These are phyloP conservation scores for Psilanteris sp. DNA, from an alignment of 1,140 invertebrate species.

Conservation along the genomic window DNA sequence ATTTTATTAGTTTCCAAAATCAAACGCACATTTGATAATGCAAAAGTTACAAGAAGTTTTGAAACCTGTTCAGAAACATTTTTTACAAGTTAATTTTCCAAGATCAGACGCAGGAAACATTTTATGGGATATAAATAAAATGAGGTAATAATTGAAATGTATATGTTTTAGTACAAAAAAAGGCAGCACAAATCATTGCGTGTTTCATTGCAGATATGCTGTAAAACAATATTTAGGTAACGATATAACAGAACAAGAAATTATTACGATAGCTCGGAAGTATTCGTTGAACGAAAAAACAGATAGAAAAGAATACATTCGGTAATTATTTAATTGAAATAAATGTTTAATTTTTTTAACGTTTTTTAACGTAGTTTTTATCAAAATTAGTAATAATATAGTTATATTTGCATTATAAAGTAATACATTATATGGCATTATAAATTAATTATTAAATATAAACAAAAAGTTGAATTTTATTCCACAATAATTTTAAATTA, in stretches of 20 bases:
- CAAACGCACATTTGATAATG: slow-evolving; percentile 85
- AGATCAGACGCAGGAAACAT: slow-evolving; percentile 75
- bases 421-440: too few relatives aligned
- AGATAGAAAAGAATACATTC: slow-evolving; percentile 79
- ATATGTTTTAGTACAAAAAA: too few relatives aligned
- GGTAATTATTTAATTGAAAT: too few relatives aligned
- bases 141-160: slow-evolving; percentile 78
- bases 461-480: too few relatives aligned
- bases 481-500: too few relatives aligned
- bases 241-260: slow-evolving; percentile 88
- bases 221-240: slow-evolving; percentile 82
- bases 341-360: too few relatives aligned
- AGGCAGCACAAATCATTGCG: too few relatives aligned
- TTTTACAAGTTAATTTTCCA: slow-evolving; percentile 84
- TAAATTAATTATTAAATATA: too few relatives aligned
- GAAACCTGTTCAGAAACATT: slow-evolving; percentile 85
- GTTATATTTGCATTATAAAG: too few relatives aligned
- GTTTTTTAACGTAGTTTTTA: too few relatives aligned
- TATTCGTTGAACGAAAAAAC: slow-evolving; percentile 78
- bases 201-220: slow-evolving; percentile 82
- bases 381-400: too few relatives aligned
- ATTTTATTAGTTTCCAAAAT: slow-evolving; percentile 89
- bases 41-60: slow-evolving; percentile 84
- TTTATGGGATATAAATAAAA: slow-evolving; percentile 79
- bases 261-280: slow-evolving; percentile 85